Evolutionary conservation across 2,113 vertebrate species (phyloP), one percentile per base, ranked within the genome.

Genomic region (Brachyistius frenatus): DNA sequence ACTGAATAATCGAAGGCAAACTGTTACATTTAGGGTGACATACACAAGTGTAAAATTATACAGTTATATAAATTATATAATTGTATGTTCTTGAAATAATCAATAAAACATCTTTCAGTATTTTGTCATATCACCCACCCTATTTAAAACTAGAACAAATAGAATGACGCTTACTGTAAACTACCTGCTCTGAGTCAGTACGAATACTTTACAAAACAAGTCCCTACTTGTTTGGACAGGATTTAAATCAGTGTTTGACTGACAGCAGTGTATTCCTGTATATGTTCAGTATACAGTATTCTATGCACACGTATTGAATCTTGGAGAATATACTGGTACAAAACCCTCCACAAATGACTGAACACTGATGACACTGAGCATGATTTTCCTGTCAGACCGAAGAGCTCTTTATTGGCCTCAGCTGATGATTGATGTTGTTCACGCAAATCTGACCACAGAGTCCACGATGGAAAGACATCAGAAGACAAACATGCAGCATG

Each of bases 401-500:
- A 74, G 9, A 33, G 47, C 47, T 4, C 66, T 75, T 75, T 88
- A 80, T 76, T 60, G 16, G 33, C 52, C 23, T 47, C 39, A 14
- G 78, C 32, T 78, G 69, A 75, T 41, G 10, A 75, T 53, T 30
- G 16, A 58, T 10, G 37, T 14, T 2, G 31, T 35, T 74, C 41
- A 89, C 81, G 81, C 79, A 91, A 91, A 88, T 41, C 16, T 78
- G 62, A 70, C 72, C 44, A 55, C 79, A 74, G 54, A 66, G 60
- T 67, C 53, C 32, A 13, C 37, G 15, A 50, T 65, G 56, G 55
- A 78, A 84, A 83, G 39, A 37, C 33, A 54, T 47, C 13, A 35
- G 53, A 36, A 1, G 41, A n/a, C n/a, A 58, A 80, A 64, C 77
- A 60, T 23, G 23, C 23, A 49, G 53, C 23, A 9, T 5, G 73